phyloP scores from a whole-genome alignment of 2,888 invertebrate genomes.

The Philonicus albiceps region DNA sequence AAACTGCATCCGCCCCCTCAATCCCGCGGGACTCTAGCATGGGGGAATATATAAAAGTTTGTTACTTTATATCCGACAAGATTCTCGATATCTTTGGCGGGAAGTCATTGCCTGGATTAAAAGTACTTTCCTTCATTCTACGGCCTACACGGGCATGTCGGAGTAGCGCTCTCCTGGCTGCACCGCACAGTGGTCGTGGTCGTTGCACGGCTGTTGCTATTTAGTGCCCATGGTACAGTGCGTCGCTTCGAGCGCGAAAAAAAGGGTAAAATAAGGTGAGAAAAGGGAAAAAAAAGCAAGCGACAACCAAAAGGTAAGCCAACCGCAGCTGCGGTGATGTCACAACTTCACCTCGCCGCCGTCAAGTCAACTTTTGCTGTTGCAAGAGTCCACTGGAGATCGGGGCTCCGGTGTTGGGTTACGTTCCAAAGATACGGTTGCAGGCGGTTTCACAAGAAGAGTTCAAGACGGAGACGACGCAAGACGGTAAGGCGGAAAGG shows the following conservation, averaged over 20 bases:
- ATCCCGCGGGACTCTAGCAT: background rate
- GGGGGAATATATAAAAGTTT: background rate
- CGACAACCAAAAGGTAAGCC: background rate
- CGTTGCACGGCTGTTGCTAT: background rate
- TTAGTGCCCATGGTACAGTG: background rate
- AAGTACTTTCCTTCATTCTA: background rate
- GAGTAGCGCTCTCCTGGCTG: background rate
- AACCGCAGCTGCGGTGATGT: conserved; percentile 29
- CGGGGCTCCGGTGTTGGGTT: conserved; percentile 1
- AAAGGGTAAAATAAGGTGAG: background rate
- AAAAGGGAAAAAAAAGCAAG: background rate
- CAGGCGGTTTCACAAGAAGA: conserved; percentile 23
- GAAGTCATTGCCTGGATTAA: background rate
- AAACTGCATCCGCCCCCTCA: background rate
- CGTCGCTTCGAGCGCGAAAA: background rate
- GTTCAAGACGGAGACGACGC: too few species aligned
- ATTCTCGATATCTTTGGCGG: background rate
- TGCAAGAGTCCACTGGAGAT: background rate
- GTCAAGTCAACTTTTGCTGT: background rate
- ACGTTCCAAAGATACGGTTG: conserved; percentile 6
- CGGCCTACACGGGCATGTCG: background rate
- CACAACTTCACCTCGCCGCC: conserved; percentile 1
- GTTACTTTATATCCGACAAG: background rate
- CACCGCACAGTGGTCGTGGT: background rate
- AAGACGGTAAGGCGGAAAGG: background rate